These are phyloP conservation scores for Indri indri DNA, from an alignment of 2,113 vertebrate species.

Conservation along the genomic window DNA sequence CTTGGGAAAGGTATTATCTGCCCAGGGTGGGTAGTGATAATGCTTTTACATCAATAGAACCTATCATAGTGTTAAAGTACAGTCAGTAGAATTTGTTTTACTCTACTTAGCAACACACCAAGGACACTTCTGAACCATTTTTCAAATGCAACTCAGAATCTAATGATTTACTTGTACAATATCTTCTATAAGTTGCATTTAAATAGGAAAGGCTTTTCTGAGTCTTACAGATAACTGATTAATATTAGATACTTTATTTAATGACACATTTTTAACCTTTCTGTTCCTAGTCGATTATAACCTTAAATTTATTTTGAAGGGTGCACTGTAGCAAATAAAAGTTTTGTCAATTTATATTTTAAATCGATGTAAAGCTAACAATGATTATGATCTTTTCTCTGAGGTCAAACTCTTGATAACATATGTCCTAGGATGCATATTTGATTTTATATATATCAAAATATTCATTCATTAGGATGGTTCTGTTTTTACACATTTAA, in stretches of 20 bases:
- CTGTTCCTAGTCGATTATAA: not conserved
- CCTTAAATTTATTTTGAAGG: slow-evolving; percentile 1
- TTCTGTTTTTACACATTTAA: not conserved
- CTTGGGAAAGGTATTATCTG: slow-evolving; percentile 83
- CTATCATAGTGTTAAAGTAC: slow-evolving; percentile 50
- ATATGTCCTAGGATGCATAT: not conserved
- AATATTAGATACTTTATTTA: not conserved
- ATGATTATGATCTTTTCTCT: not conserved
- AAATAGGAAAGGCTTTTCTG: not conserved
- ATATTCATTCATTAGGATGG: not conserved
- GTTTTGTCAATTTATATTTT: slow-evolving; percentile 16
- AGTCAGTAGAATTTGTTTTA: not conserved
- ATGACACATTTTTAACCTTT: not conserved
- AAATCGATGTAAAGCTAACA: not conserved
- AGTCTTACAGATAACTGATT: slow-evolving; percentile 15
- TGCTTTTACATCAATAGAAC: slow-evolving; percentile 51
- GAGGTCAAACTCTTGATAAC: not conserved
- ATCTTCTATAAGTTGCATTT: not conserved
- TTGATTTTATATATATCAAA: not conserved
- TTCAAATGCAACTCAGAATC: not conserved
- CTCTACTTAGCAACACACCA: not conserved
- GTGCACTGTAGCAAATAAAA: not conserved
- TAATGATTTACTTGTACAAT: not conserved
- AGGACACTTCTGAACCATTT: not conserved
- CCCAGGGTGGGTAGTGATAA: slow-evolving; percentile 73